A percentile compares a stretch with the other conserved stretches of the same genome.
Conservation (phyloP, 2,888 invertebrate species). For the Crocallis elinguaria region DNA sequence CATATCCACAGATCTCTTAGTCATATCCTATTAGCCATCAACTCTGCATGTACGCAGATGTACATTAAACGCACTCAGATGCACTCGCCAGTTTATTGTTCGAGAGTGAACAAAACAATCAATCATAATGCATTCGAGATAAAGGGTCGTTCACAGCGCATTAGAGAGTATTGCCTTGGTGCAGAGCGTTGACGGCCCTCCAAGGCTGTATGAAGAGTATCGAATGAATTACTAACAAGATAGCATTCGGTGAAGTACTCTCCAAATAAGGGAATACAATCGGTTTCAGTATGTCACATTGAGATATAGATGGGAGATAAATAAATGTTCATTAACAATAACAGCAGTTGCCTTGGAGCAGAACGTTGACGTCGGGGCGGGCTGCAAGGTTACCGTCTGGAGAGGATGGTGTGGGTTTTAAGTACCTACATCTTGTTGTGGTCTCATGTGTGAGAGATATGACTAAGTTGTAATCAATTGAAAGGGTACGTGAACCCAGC, state of each 20-base stretch:
- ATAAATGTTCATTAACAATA: no score
- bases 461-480: no score
- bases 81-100: not conserved
- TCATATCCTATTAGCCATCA: no score
- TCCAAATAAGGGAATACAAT: not conserved
- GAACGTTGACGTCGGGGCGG: not conserved
- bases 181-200: slow-evolving; percentile 14
- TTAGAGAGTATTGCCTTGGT: slow-evolving; percentile 16
- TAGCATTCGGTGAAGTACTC: not conserved
- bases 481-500: no score
- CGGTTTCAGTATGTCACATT: not conserved
- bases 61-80: not conserved
- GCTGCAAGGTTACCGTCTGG: not conserved
- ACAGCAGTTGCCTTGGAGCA: no score
- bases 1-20: no score
- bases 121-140: slow-evolving; percentile 18
- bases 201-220: slow-evolving; percentile 1
- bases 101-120: slow-evolving; percentile 12
- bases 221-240: slow-evolving; percentile 1
- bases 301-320: not conserved
- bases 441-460: no score
- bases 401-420: not conserved
- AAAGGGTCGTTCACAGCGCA: slow-evolving; percentile 25
- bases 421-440: no score
- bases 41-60: not conserved